Percentiles rank a stretch among this genome's conserved stretches.
Conservation (phyloP, 2,888 invertebrate genomes). For the Prosapia bicincta region DNA sequence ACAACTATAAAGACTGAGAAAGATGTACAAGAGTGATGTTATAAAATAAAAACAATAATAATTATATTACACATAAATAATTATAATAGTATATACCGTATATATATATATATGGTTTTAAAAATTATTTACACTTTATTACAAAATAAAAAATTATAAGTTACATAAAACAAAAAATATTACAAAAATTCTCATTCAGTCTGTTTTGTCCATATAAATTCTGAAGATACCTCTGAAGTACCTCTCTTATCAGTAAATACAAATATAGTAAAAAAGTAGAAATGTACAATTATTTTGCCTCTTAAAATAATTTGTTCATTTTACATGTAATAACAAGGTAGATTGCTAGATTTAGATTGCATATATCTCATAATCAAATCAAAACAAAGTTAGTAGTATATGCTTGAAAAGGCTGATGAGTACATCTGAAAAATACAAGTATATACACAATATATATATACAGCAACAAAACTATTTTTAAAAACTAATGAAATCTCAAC, state of each 20-base stretch:
- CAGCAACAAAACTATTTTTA: too few relatives aligned
- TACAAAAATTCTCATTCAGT: not conserved
- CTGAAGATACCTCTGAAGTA: not conserved
- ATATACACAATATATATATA: too few relatives aligned
- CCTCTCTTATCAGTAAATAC: not conserved
- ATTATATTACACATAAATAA: not conserved
- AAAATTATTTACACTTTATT: not conserved
- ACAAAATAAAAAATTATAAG: not conserved
- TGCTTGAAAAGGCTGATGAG: too few relatives aligned
- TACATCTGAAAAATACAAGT: too few relatives aligned
- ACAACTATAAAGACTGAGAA: not conserved
- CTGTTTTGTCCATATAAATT: not conserved
- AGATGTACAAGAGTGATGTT: not conserved
- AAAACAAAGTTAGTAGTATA: too few relatives aligned
- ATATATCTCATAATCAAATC: too few relatives aligned
- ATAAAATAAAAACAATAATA: not conserved
- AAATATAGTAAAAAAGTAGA: not conserved
- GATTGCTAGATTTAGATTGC: too few relatives aligned
- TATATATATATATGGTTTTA: not conserved
- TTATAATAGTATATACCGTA: too few relatives aligned
- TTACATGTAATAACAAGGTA: too few relatives aligned
- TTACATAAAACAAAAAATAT: not conserved
- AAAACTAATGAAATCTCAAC: too few relatives aligned
- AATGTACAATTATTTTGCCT: not conserved
- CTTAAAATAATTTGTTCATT: not conserved